A percentile compares a stretch with the other conserved stretches of the same genome.
These are phyloP conservation scores for Amphibalanus amphitrite DNA, from an alignment of 1,140 invertebrate species.

Conservation along the genomic window DNA sequence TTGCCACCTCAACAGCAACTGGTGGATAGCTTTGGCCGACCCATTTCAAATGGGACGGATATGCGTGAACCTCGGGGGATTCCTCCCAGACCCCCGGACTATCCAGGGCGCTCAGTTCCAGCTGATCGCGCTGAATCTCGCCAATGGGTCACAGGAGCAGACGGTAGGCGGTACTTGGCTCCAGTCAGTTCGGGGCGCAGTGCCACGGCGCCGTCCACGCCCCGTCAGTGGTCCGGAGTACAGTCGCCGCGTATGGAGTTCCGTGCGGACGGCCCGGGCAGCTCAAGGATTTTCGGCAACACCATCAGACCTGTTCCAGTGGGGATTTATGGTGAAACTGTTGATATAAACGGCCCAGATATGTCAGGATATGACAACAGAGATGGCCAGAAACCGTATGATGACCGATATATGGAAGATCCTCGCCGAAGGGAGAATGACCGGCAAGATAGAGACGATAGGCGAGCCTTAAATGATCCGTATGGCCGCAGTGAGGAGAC, in stretches of 20 bases:
- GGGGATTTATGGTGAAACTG: neutral
- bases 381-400: neutral
- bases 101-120: neutral
- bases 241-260: neutral
- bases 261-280: too few species aligned
- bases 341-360: neutral
- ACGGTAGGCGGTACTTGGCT: neutral
- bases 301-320: neutral
- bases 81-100: neutral
- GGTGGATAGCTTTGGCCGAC: too few species aligned
- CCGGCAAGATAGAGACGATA: too few species aligned
- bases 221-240: neutral
- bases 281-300: neutral
- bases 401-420: neutral
- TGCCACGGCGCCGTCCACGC: too few species aligned
- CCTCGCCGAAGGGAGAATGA: too few species aligned
- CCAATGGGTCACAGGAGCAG: neutral
- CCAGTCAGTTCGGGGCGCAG: neutral
- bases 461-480: too few species aligned
- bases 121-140: neutral
- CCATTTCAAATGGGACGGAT: too few species aligned
- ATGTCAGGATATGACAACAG: neutral
- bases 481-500: neutral
- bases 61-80: too few species aligned
- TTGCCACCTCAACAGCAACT: too few species aligned